Base-by-base conservation (phyloP, 2,888 invertebrate genomes). In the Agrochola litura region DNA sequence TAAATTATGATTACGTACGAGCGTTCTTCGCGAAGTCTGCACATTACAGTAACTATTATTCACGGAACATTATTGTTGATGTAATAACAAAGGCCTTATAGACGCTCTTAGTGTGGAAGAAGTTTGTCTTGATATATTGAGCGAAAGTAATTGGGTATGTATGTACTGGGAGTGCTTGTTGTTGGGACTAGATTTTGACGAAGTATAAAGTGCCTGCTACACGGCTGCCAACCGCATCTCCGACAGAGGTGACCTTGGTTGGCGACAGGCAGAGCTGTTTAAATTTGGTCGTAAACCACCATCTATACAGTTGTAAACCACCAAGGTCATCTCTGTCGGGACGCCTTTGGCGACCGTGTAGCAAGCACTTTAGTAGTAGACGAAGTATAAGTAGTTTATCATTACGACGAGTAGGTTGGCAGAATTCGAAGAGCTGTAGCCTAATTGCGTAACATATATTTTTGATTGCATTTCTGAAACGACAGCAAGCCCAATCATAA, bases 11-110 rank as follows among this genome's bases (percentile, higher is more conserved):
- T 87, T 87, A 85, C 71, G 73, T 81, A 68, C 25, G 73, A 81
- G 72, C 58, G 73, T 72, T 75, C 75, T 80, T 82, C 75, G 49
- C 67, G 25, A 82, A 82, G 75, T 84, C 75, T 52, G 84, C 69
- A 83, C 82, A 83, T 83, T 83, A 83, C 54, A 61, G 60, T 72
- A 70, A 83, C 82, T 80, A 87, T 87, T 85, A 85, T 85, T 87
- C 85, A 78, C 79, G 79, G 68, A 63, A 86, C 79, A 76, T 84
- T 84, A 86, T 79, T 79, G 79, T 81, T 81, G 77, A 87, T 79
- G 77, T 87, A 71, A 78, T 82, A 75, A 78, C 84, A 85, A 85
- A 77, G 76, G 65, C 43, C 6, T 49, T n/a, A 67, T 46, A 83
- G 83, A 73, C 60, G 72, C 46, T 66, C 79, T 61, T 68, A 41